These are phyloP conservation scores for Rhodeus uyekii DNA, from an alignment of 2,797 vertebrate species.

Conservation along the genomic window DNA sequence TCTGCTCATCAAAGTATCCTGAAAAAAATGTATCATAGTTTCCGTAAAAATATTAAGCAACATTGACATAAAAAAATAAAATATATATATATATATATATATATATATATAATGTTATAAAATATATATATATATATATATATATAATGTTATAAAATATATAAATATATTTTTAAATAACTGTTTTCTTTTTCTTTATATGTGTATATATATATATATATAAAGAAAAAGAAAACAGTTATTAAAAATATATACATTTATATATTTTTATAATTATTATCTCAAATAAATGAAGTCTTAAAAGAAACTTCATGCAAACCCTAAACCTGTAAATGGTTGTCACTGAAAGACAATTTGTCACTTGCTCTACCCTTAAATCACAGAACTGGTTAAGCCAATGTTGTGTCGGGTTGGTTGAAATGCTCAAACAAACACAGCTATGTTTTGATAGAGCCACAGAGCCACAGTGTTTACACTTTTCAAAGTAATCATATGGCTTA, in stretches of 20 bases:
- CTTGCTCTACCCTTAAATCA: neutral
- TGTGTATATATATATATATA: too few relatives aligned
- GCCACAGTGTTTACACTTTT: conserved; percentile 12
- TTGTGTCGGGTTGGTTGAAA: neutral
- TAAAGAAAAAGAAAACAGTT: too few relatives aligned
- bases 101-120: too few relatives aligned
- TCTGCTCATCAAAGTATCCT: neutral
- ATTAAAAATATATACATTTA: too few relatives aligned
- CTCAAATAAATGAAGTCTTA: neutral
- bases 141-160: too few relatives aligned
- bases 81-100: too few relatives aligned
- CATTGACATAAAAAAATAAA: neutral
- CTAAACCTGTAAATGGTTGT: neutral
- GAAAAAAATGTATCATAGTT: neutral
- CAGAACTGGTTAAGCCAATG: neutral
- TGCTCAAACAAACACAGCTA: neutral
- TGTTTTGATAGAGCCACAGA: conserved; percentile 1
- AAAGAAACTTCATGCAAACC: neutral
- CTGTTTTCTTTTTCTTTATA: too few relatives aligned
- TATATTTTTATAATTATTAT: too few relatives aligned
- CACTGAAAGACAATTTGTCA: neutral
- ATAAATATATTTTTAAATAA: too few relatives aligned
- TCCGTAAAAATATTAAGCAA: neutral
- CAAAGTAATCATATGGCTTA: neutral
- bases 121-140: too few relatives aligned